Base-by-base conservation (phyloP, 1,140 invertebrate genomes). In the Leguminivora glycinivorella region DNA sequence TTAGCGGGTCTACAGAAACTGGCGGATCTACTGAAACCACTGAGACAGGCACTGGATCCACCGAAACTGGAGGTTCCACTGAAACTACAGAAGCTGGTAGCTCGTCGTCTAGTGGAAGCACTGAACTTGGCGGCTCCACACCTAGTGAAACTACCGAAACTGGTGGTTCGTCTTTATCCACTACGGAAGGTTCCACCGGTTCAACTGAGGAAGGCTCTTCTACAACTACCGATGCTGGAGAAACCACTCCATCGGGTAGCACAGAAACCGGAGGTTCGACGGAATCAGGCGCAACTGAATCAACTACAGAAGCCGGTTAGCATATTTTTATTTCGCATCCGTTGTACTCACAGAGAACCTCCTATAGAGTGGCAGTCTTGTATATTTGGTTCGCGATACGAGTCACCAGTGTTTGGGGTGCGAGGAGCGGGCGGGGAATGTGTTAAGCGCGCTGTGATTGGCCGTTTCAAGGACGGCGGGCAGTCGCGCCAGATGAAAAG, bases 201-300 rank as follows among this genome's bases (percentile, higher is more conserved):
- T 52, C 19, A 6, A 31, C 24, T n/a, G n/a, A n/a, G n/a, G n/a
- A 17, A 17, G 14, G n/a, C 40, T 43, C 40, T 0, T 43, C 40
- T 1, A 43, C 40, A n/a, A 17, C 40, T 14, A 63, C 58, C 58
- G 25, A 26, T 10, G 56, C 22, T 26, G 29, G 24, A 4, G 58
- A 63, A 14, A 63, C 58, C n/a, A 63, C 58, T 6, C 9, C 19
- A 43, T 38, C 66, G 1, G 31, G 38, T 31, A 67, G 66, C 38
- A 68, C 67, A 29, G 38, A 12, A 19, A 70, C 70, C 31, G 73
- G 66, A 17, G 68, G 70, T 9, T 70, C 70, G 2, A 31, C 24
- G 0, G 26, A 31, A 31, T 31, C 58, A 31, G 58, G 58, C 25
- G 60, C 67, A 24, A 68, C 74, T 4, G 78, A 72, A 56, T 66